Conservation (phyloP, 1,140 invertebrate genomes). For the Drosophila leontia region DNA sequence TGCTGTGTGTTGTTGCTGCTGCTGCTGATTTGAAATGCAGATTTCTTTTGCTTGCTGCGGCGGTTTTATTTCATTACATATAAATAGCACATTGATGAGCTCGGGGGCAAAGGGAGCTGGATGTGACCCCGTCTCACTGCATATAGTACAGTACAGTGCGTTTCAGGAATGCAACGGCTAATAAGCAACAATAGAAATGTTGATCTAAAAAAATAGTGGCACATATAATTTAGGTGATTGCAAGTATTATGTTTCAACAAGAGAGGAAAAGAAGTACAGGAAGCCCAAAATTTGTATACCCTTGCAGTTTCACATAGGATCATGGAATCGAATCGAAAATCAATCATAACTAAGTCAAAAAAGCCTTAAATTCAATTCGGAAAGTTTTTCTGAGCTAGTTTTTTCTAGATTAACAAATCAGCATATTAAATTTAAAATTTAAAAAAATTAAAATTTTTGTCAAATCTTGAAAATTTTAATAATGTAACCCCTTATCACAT, state of each 20-base stretch:
- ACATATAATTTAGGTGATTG: background rate
- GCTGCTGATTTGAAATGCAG: slow-evolving; percentile 72
- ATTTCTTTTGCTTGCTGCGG: slow-evolving; percentile 57
- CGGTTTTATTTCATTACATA: slow-evolving; percentile 62
- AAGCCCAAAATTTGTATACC: too few relatives aligned
- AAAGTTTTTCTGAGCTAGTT: too few relatives aligned
- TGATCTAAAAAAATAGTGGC: background rate
- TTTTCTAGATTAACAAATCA: too few relatives aligned
- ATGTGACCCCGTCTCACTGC: slow-evolving; percentile 8
- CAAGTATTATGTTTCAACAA: background rate
- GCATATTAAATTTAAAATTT: too few relatives aligned
- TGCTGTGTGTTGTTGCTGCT: slow-evolving; percentile 30
- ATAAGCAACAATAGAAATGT: background rate
- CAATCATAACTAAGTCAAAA: too few relatives aligned
- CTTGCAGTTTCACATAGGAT: too few relatives aligned
- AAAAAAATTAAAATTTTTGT: too few relatives aligned
- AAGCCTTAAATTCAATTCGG: too few relatives aligned
- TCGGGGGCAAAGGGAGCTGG: slow-evolving; percentile 20
- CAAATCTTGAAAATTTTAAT: too few relatives aligned
- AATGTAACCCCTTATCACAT: too few relatives aligned
- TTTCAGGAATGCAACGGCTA: slow-evolving; percentile 4
- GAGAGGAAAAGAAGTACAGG: too few relatives aligned
- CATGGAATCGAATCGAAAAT: too few relatives aligned
- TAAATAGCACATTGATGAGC: slow-evolving; percentile 55
- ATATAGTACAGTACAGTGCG: slow-evolving; percentile 15